Evolutionary conservation across 2,888 invertebrate species (phyloP).

Genomic region (Chloroclystis v-ata): DNA sequence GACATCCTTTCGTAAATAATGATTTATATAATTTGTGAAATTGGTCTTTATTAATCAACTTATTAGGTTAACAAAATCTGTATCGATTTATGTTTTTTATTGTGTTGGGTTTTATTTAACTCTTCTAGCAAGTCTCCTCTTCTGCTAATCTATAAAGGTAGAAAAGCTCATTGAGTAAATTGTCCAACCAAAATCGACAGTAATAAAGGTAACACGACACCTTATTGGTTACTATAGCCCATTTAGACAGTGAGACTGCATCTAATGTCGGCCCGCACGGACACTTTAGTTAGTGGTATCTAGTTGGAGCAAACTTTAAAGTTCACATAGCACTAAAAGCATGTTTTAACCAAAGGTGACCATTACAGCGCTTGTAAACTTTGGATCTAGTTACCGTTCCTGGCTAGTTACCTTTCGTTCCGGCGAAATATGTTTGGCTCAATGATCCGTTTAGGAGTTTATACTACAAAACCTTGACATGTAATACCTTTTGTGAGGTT

Average conservation of each 20-base stretch:
- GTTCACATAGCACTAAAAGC: conserved; percentile 3
- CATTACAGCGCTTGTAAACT: conserved; percentile 5
- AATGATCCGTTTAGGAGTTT: neutral
- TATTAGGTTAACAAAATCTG: too few relatives aligned
- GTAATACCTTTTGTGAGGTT: too few relatives aligned
- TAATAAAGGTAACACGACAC: too few relatives aligned
- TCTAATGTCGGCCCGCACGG: neutral
- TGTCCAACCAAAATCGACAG: too few relatives aligned
- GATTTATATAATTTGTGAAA: too few relatives aligned
- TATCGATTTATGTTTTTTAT: too few relatives aligned
- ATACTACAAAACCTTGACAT: neutral
- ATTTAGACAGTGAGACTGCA: neutral
- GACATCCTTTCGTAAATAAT: too few relatives aligned
- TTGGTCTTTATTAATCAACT: too few relatives aligned
- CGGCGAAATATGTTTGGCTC: neutral
- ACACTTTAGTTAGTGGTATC: neutral
- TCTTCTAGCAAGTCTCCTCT: too few relatives aligned
- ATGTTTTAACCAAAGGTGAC: neutral
- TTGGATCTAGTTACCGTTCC: conserved; percentile 1
- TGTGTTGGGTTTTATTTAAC: too few relatives aligned
- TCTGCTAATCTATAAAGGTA: too few relatives aligned
- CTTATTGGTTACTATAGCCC: neutral
- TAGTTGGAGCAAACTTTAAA: conserved; percentile 4
- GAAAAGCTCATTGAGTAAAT: too few relatives aligned
- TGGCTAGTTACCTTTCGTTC: neutral